Conservation (phyloP, 2,888 invertebrate genomes). For the Trichogramma dendrolimi region DNA sequence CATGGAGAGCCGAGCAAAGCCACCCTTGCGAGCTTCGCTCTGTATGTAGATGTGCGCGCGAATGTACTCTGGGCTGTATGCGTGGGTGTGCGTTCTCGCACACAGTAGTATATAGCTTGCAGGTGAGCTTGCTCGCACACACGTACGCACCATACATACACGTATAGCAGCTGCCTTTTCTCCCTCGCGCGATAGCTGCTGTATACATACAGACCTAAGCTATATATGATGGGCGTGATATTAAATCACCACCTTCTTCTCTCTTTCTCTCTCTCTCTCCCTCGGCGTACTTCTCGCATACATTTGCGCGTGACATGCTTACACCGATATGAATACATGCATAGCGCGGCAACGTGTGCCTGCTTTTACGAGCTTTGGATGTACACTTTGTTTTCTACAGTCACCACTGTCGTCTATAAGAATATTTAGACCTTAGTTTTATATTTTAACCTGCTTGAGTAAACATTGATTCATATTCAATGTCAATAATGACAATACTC, state of each 20-base stretch:
- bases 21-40: slow-evolving; percentile 12
- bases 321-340: too few relatives aligned
- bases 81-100: too few relatives aligned
- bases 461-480: too few relatives aligned
- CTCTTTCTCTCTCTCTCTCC: neutral
- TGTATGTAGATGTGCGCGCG: neutral
- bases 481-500: too few relatives aligned
- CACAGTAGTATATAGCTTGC: neutral
- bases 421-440: too few relatives aligned
- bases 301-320: neutral
- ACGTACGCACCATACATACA: neutral
- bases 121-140: neutral
- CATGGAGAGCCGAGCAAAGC: neutral
- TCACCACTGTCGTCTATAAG: too few relatives aligned
- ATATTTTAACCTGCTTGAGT: too few relatives aligned
- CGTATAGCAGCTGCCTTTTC: neutral
- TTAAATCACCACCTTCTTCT: slow-evolving; percentile 41
- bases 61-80: too few relatives aligned
- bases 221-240: slow-evolving; percentile 48
- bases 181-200: neutral
- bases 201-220: neutral
- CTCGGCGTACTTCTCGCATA: slow-evolving; percentile 3
- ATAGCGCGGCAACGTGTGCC: too few relatives aligned
- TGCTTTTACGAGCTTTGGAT: too few relatives aligned
- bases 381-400: too few relatives aligned